Evolutionary conservation across 2,888 invertebrate genomes (phyloP).

Genomic region (Eubasilissa splendida): DNA sequence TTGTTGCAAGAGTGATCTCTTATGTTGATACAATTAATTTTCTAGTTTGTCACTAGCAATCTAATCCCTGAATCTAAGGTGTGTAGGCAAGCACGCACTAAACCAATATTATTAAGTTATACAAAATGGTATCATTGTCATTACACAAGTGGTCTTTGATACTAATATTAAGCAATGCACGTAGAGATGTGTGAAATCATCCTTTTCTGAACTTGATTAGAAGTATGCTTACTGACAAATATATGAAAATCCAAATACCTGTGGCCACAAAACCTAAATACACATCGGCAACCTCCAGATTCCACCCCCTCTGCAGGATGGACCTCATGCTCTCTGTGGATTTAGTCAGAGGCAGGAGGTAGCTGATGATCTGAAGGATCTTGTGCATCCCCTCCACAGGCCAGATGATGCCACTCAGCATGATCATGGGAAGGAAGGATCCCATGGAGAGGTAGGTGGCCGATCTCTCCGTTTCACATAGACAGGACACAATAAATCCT

Average conservation of each 20-base stretch:
- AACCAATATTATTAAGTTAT: too few species aligned
- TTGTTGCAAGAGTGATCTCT: too few species aligned
- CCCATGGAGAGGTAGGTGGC: constrained; percentile 90
- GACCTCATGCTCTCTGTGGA: constrained; percentile 91
- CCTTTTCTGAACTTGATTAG: constrained; percentile 89
- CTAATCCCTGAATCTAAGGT: too few species aligned
- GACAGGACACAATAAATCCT: constrained; percentile 88
- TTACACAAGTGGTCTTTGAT: too few species aligned
- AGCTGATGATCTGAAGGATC: constrained; percentile 80
- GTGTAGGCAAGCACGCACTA: too few species aligned
- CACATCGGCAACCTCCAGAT: constrained; percentile 79
- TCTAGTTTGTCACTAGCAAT: too few species aligned
- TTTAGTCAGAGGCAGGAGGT: constrained; percentile 87
- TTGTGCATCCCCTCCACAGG: constrained; percentile 94
- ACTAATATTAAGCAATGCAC: too few species aligned
- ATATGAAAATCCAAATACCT: constrained; percentile 84
- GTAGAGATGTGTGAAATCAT: not conserved
- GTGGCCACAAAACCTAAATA: constrained; percentile 88
- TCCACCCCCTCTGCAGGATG: constrained; percentile 89
- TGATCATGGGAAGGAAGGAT: constrained; percentile 87
- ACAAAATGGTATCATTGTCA: too few species aligned
- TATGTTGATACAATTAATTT: too few species aligned
- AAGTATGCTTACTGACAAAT: constrained; percentile 81
- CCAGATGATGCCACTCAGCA: constrained; percentile 94
- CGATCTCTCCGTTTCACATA: constrained; percentile 86